Conservation (phyloP, 2,113 vertebrate genomes). For the Marcusenius ussheri region DNA sequence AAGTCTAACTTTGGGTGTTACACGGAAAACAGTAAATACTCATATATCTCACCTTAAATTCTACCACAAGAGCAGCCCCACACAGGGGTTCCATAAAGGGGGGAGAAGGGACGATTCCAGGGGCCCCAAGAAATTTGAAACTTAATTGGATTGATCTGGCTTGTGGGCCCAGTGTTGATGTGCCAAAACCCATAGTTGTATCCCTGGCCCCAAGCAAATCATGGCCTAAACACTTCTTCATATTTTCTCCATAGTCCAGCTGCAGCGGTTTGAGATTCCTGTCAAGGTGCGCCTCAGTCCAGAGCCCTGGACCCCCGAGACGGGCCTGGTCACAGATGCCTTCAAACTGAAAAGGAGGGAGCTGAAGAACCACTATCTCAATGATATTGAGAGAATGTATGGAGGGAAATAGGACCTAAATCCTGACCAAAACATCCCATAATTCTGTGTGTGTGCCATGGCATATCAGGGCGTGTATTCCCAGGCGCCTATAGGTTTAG, state of each 20-base stretch:
- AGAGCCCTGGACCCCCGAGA: conserved; percentile 93
- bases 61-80: neutral
- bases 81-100: neutral
- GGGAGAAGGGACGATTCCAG: neutral
- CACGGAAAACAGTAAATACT: neutral
- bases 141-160: neutral
- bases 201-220: neutral
- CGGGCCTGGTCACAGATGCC: conserved; percentile 89
- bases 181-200: neutral
- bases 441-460: neutral
- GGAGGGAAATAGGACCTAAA: conserved; percentile 70
- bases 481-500: neutral
- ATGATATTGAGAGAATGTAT: conserved; percentile 93
- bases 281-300: conserved; percentile 85
- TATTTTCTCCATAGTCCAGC: conserved; percentile 68
- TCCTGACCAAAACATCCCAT: neutral
- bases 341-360: conserved; percentile 97
- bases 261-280: conserved; percentile 90
- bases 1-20: conserved; percentile 48
- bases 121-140: neutral
- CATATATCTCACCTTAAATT: neutral
- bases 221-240: neutral
- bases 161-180: neutral
- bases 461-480: neutral
- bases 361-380: conserved; percentile 88